Percentiles rank a stretch among this genome's conserved stretches.
Conservation (phyloP, 2,888 invertebrate species). For the Drosophila lutescens region DNA sequence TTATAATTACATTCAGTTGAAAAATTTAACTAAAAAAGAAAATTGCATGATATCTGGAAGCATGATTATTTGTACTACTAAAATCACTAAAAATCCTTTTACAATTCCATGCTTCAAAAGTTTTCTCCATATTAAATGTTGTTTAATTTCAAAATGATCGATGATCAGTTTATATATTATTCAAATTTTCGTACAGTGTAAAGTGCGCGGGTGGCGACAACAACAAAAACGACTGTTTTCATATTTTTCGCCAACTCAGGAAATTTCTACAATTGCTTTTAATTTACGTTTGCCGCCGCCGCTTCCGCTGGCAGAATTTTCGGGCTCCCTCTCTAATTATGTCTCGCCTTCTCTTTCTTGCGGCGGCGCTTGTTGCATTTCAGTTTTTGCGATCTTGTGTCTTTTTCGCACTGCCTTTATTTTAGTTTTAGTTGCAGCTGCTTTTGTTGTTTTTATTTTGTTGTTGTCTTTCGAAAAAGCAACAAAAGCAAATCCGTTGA, state of each 20-base stretch:
- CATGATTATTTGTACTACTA: too few relatives aligned
- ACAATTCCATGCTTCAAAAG: too few relatives aligned
- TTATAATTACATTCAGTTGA: too few relatives aligned
- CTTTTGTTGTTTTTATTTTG: conserved; percentile 23
- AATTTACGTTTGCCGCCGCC: conserved; percentile 65
- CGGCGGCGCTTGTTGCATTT: conserved; percentile 23
- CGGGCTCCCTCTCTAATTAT: conserved; percentile 30
- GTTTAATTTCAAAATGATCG: too few relatives aligned
- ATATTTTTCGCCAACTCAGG: conserved; percentile 70
- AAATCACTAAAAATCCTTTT: too few relatives aligned
- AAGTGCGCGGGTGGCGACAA: conserved; percentile 44
- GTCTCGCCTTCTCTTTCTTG: conserved; percentile 10
- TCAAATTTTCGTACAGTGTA: conserved; percentile 9
- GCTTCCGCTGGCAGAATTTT: conserved; percentile 60
- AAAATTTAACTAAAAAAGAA: too few relatives aligned
- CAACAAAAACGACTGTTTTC: conserved; percentile 40
- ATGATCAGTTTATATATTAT: too few relatives aligned
- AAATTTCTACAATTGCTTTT: conserved; percentile 75
- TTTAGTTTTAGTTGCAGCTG: conserved; percentile 25
- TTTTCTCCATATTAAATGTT: too few relatives aligned
- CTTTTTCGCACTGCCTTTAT: conserved; percentile 25
- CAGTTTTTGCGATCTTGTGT: conserved; percentile 56
- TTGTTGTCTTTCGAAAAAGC: conserved; percentile 38
- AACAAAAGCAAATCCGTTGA: conserved; percentile 72
- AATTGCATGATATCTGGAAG: too few relatives aligned